Evolutionary conservation across 2,888 invertebrate genomes (phyloP).

Genomic region (Pemphredon lugubris): DNA sequence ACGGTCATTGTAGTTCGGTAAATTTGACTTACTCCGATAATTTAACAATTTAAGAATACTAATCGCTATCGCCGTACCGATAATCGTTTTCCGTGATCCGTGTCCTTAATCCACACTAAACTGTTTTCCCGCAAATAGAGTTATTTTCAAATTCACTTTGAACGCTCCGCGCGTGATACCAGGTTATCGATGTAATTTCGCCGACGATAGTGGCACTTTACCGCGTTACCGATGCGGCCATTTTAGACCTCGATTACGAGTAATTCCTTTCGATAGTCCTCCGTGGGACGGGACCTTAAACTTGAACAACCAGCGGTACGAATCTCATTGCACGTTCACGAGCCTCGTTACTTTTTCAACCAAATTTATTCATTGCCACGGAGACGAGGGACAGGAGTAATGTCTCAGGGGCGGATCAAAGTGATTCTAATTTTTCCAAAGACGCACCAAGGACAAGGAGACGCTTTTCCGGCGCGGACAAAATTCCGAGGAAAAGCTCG

Average conservation of each 20-base stretch:
- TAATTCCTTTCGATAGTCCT: conserved; percentile 13
- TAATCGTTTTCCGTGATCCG: too few relatives aligned
- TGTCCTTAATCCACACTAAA: too few relatives aligned
- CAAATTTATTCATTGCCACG: conserved; percentile 52
- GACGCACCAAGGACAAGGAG: conserved; percentile 15
- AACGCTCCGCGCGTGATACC: too few relatives aligned
- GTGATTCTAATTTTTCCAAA: conserved; percentile 47
- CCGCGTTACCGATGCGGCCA: not conserved
- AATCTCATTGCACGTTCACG: conserved; percentile 1
- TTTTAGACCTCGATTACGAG: conserved; percentile 1
- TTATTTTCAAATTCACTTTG: too few relatives aligned
- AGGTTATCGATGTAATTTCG: conserved; percentile 7
- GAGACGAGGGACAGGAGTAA: not conserved
- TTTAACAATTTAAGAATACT: too few relatives aligned
- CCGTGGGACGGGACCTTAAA: not conserved
- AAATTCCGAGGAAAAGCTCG: not conserved
- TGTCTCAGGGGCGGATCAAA: conserved; percentile 4
- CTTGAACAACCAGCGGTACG: too few relatives aligned
- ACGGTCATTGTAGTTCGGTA: too few relatives aligned
- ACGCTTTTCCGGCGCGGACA: conserved; percentile 14
- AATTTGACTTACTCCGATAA: too few relatives aligned
- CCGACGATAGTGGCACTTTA: not conserved
- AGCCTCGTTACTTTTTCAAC: conserved; percentile 29
- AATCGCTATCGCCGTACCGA: too few relatives aligned
- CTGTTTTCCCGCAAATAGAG: too few relatives aligned